phyloP scores from a whole-genome alignment of 1,140 invertebrate genomes.

The Cyclina sinensis region DNA sequence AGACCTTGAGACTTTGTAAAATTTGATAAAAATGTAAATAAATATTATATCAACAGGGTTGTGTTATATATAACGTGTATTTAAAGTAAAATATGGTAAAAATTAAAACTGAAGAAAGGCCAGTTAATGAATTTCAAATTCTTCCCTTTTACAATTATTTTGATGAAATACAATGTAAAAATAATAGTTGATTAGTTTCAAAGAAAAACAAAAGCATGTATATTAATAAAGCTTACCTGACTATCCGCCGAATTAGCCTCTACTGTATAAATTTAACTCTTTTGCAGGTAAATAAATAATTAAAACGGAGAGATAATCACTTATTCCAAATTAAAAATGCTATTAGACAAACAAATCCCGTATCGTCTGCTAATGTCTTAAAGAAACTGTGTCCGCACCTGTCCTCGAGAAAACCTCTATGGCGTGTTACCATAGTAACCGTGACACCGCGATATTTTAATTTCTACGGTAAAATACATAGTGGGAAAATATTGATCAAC shows the following conservation, averaged over 20 bases:
- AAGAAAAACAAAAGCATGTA: no score
- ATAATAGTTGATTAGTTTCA: no score
- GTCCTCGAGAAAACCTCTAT: constrained; percentile 31
- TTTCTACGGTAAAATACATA: constrained; percentile 26
- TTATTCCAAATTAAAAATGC: not conserved
- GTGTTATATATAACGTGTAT: no score
- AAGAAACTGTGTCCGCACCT: constrained; percentile 12
- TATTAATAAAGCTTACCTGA: no score
- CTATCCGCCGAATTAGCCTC: not conserved
- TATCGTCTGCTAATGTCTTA: not conserved
- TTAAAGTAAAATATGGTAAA: no score
- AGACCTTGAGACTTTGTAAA: no score
- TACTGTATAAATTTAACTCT: not conserved
- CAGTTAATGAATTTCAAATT: no score
- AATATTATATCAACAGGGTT: no score
- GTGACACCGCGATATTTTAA: constrained; percentile 38
- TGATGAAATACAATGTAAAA: no score
- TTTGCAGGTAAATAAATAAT: not conserved
- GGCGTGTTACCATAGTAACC: constrained; percentile 13
- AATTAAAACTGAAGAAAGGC: no score
- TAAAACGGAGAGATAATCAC: not conserved
- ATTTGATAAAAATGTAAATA: no score
- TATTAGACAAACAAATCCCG: not conserved
- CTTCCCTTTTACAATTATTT: no score
- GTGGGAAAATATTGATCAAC: constrained; percentile 25